Evolutionary conservation across 1,140 invertebrate genomes (phyloP).

Genomic region (Drosophila baimaii): DNA sequence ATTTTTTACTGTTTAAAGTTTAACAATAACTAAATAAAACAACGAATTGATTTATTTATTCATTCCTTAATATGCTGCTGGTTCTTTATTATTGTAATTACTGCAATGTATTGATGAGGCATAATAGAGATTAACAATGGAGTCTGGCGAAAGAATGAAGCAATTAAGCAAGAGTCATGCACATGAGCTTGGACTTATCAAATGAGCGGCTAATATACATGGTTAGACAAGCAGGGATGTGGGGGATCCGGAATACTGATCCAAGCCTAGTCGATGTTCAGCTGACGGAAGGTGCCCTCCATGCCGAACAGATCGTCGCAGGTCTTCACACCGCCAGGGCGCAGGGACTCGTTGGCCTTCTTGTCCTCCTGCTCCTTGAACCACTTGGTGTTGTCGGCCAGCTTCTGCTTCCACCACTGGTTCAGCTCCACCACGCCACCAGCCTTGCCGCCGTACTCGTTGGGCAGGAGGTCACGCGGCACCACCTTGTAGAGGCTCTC

Average conservation of each 20-base stretch:
- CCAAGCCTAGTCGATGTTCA: conserved; percentile 88
- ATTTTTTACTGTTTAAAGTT: neutral
- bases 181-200: conserved; percentile 45
- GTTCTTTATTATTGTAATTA: conserved; percentile 70
- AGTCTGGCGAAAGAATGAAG: conserved; percentile 62
- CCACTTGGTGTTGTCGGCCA: conserved; percentile 90
- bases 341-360: conserved; percentile 89
- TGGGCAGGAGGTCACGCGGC: conserved; percentile 90
- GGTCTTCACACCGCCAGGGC: conserved; percentile 91
- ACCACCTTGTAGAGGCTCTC: conserved; percentile 91
- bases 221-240: conserved; percentile 45
- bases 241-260: conserved; percentile 17
- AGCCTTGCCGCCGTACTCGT: conserved; percentile 91
- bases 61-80: conserved; percentile 67
- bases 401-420: conserved; percentile 90
- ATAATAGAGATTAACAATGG: conserved; percentile 47
- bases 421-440: conserved; percentile 89
- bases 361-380: conserved; percentile 90
- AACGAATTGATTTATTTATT: conserved; percentile 39
- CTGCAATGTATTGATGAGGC: conserved; percentile 56
- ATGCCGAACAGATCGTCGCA: conserved; percentile 92
- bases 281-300: conserved; percentile 92
- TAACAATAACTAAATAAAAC: neutral
- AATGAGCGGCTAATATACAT: conserved; percentile 60
- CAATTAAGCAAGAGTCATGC: conserved; percentile 63